Percentiles rank a stretch among this genome's conserved stretches.
These are phyloP conservation scores for Drosophila engyochracea DNA, from an alignment of 2,888 invertebrate species.

Conservation along the genomic window DNA sequence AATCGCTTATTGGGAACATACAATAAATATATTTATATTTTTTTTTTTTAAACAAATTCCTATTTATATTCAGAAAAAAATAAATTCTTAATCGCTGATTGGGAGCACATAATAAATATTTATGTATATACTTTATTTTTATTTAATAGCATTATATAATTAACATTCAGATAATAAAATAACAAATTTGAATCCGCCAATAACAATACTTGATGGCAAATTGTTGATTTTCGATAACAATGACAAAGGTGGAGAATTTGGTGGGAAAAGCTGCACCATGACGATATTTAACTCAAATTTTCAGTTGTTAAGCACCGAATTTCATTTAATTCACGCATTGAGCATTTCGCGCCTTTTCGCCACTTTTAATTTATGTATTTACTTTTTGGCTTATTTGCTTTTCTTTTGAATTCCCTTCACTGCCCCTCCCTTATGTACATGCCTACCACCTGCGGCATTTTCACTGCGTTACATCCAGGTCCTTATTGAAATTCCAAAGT, in stretches of 20 bases:
- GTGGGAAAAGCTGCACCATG: slow-evolving; percentile 1
- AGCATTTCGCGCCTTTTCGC: slow-evolving; percentile 67
- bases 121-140: background rate
- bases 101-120: background rate
- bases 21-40: background rate
- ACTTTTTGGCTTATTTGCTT: slow-evolving; percentile 74
- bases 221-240: slow-evolving; percentile 28
- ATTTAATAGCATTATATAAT: background rate
- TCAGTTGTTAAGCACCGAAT: slow-evolving; percentile 51
- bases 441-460: slow-evolving; percentile 74
- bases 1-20: background rate
- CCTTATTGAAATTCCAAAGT: slow-evolving; percentile 81
- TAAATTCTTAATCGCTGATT: background rate
- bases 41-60: background rate
- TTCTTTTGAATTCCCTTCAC: slow-evolving; percentile 30
- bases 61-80: background rate
- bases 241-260: background rate
- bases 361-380: slow-evolving; percentile 81
- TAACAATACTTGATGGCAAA: background rate
- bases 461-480: slow-evolving; percentile 25
- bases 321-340: slow-evolving; percentile 69
- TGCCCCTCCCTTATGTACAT: slow-evolving; percentile 14
- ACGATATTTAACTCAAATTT: slow-evolving; percentile 28
- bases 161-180: background rate
- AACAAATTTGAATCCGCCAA: background rate